Base-by-base conservation (phyloP, 92 coral and sea anemone species). In the Bergia sp. region DNA sequence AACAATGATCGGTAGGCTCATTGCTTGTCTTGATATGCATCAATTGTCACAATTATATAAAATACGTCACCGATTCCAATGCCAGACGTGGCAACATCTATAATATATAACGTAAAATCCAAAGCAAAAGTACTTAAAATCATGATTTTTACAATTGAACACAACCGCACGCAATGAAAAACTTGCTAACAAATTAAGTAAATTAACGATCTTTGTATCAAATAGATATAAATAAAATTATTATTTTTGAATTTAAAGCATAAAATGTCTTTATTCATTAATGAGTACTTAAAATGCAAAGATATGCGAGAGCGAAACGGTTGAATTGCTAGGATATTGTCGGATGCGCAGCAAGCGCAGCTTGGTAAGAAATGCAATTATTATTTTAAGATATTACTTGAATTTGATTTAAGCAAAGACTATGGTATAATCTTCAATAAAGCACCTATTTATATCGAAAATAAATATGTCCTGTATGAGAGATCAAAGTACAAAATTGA, bases 271-370 rank as follows among this genome's bases (percentile, higher is more conserved):
- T 80, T 57, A 53, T 37, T 80, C 29, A 57, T 80, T 80, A 37
- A 80, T 58, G 43, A 41, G 18, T 40, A 37, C 37, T 47, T 53
- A 13, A 80, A 36, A 57, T 57, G n/a, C 21, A 53, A 53, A 53
- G 16, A 53, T 53, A 53, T 53, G 58, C 58, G 58, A 18, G 11
- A 74, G 43, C 73, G 16, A 37, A 23, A 21, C 53, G 55, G 53
- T 1, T 49, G 80, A 47, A 21, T 13, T 1, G 29, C 66, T 55
- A 53, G 16, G 16, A 8, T 49, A n/a, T 8, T 13, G 58, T 53
- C 13, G 67, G 85, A 57, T 40, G 85, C 85, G 57, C 85, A 16
- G 85, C 85, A 57, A 80, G 57, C 41, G 42, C 73, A 55, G n/a
- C 15, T 3, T 13, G 41, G 64, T 37, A 37, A 67, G 40, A 80